Percentiles rank a stretch among this genome's conserved stretches.
Evolutionary conservation across 2,797 vertebrate species (phyloP).

Genomic region (Pelochelys cantorii): DNA sequence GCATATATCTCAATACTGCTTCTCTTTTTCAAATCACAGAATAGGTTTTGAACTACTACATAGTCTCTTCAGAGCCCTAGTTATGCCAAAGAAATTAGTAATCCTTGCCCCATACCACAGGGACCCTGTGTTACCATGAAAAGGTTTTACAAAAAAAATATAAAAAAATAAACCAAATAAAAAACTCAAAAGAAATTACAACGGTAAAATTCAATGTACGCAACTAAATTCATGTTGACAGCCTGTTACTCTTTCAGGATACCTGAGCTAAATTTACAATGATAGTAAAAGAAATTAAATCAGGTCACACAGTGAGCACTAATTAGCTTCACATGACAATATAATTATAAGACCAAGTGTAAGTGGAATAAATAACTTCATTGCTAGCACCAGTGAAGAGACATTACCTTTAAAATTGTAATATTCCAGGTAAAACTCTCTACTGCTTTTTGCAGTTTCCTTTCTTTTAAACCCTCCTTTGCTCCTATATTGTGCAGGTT

Average conservation of each 20-base stretch:
- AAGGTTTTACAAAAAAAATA: not conserved
- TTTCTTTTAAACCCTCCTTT: conserved; percentile 95
- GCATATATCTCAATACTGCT: conserved; percentile 36
- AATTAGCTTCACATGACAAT: not conserved
- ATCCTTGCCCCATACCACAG: not conserved
- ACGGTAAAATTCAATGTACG: not conserved
- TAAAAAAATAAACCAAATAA: conserved; percentile 8
- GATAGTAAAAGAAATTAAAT: not conserved
- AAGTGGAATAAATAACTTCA: not conserved
- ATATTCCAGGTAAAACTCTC: conserved; percentile 99
- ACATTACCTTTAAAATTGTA: conserved; percentile 94
- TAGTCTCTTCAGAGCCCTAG: not conserved
- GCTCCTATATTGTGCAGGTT: conserved; percentile 91
- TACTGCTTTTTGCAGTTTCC: conserved; percentile 94
- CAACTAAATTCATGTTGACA: not conserved
- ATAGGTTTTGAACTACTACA: not conserved
- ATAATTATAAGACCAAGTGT: conserved; percentile 27
- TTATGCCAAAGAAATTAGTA: conserved; percentile 16
- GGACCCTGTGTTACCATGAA: not conserved
- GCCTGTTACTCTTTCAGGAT: not conserved
- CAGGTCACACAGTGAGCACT: not conserved
- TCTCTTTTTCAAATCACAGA: conserved; percentile 21
- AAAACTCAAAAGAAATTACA: not conserved
- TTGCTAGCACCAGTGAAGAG: conserved; percentile 2
- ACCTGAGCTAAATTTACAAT: not conserved